These are phyloP conservation scores for Astur gentilis DNA, from an alignment of 2,113 vertebrate species.

Conservation along the genomic window DNA sequence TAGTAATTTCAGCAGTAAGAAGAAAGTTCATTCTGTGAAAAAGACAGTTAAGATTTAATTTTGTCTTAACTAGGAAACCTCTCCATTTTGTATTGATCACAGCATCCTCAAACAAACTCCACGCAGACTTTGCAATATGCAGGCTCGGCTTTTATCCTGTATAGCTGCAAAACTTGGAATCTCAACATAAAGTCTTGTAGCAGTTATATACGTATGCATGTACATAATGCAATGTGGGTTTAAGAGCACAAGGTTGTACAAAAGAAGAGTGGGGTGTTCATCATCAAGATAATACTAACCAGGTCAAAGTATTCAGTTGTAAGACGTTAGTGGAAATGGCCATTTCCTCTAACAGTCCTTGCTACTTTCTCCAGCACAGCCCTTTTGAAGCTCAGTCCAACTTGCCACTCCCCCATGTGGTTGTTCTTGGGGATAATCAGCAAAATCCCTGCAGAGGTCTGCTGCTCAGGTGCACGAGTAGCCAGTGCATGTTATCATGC, in stretches of 20 bases:
- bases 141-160: background rate
- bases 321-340: background rate
- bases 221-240: background rate
- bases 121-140: background rate
- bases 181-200: background rate
- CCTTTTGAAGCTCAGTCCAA: background rate
- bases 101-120: background rate
- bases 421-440: background rate
- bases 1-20: background rate
- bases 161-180: background rate
- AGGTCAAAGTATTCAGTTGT: background rate
- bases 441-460: background rate
- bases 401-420: background rate
- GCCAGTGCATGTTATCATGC: no score
- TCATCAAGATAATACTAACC: no score
- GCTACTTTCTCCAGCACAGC: background rate
- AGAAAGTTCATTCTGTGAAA: background rate
- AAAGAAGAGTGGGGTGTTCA: background rate
- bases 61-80: background rate
- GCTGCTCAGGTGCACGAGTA: background rate
- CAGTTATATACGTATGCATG: background rate
- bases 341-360: background rate
- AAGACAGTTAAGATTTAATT: background rate
- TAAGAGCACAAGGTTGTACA: background rate
- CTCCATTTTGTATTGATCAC: background rate